These are phyloP conservation scores for Parazoanthus atlanticus DNA, from an alignment of 92 coral and sea anemone species.

Conservation along the genomic window DNA sequence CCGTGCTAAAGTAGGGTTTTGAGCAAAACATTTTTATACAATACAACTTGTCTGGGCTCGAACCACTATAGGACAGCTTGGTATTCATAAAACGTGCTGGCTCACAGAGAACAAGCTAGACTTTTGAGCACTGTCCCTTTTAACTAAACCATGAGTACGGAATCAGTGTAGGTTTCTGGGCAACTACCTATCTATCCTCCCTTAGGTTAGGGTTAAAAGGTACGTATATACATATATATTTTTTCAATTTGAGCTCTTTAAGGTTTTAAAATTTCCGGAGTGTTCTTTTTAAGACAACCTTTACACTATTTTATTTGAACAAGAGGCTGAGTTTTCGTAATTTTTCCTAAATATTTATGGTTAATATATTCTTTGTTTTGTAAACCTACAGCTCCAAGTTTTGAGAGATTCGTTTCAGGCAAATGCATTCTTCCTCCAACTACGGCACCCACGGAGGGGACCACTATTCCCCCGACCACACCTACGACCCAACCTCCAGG, in stretches of 20 bases:
- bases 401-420: not conserved
- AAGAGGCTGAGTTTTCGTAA: not conserved
- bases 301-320: not conserved
- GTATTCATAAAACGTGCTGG: not conserved
- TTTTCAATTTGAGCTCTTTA: no score
- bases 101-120: no score
- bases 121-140: no score
- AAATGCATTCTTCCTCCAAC: slow-evolving; percentile 33
- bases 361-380: not conserved
- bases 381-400: slow-evolving; percentile 14
- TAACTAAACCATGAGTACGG: no score
- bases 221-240: no score
- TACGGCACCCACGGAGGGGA: slow-evolving; percentile 13
- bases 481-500: slow-evolving; percentile 38
- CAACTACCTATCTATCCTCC: no score
- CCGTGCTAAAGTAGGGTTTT: no score
- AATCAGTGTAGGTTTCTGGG: no score
- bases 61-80: not conserved
- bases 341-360: not conserved
- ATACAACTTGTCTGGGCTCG: not conserved
- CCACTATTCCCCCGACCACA: slow-evolving; percentile 15
- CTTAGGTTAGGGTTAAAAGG: no score
- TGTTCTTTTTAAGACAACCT: not conserved
- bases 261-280: no score
- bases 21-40: not conserved